Evolutionary conservation across 2,888 invertebrate species (phyloP), one percentile per base, ranked within the genome.

Genomic region (Andrena praecox): DNA sequence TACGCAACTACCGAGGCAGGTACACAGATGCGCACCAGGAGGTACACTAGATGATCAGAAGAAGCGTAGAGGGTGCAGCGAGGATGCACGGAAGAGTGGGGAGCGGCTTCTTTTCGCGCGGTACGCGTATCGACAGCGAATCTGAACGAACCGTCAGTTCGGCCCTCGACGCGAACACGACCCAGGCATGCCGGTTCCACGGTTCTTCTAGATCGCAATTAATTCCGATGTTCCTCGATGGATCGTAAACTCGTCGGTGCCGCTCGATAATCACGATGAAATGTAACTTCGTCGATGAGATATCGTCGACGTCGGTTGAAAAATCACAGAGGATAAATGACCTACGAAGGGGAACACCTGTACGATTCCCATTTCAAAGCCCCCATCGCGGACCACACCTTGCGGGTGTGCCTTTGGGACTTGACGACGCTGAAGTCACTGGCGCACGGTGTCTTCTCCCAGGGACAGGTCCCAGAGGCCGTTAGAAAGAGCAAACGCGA

Each of bases 1-100:
- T 80, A 79, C 84, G 82, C 78, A 80, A 83, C 82, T 77, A 79
- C 69, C 77, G 70, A 33, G 73, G 76, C 63, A 35, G 59, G 81
- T 74, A 77, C 74, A 74, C 69, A 50, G 54, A 74, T 68, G 79
- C 74, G 71, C 63, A 63, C 70, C 54, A 59, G 33, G 66, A 74
- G 64, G 63, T 42, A 69, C 42, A 64, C 71, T 10, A 54, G 69
- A 80, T 80, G 78, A 87, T 87, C 81, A 78, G 78, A 84, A 80
- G 82, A 76, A 74, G 73, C 76, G 71, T 69, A 59, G 62, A 73
- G 77, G 56, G 35, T 20, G 66, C 50, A 52, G 60, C 31, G 33
- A 31, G 64, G 59, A 72, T 42, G 50, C 76, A 77, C 31, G 48
- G 27, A n/a, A 24, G n/a, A 62, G 24, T 50, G 29, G 66, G 29